These are phyloP conservation scores for Pelochelys cantorii DNA, from an alignment of 2,797 vertebrate genomes.

Conservation along the genomic window DNA sequence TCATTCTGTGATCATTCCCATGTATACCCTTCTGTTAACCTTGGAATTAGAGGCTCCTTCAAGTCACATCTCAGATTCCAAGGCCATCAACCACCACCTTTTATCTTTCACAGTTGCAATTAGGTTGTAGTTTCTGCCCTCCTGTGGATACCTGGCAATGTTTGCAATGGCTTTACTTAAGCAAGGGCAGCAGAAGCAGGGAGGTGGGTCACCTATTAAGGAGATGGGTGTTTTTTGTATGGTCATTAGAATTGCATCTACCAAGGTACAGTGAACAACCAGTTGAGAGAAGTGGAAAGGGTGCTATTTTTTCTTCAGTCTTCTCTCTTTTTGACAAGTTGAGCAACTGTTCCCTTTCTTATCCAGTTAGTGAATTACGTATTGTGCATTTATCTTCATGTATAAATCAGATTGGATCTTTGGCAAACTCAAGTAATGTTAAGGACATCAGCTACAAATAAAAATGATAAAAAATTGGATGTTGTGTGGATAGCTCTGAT, in stretches of 20 bases:
- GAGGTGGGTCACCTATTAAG: too few relatives aligned
- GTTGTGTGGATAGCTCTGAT: background rate
- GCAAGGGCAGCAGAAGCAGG: background rate
- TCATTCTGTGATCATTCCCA: background rate
- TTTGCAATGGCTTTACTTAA: background rate
- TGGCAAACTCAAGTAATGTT: background rate
- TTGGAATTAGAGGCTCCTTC: background rate
- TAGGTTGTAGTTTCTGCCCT: background rate
- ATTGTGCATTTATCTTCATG: background rate
- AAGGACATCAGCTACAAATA: background rate
- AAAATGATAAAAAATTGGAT: background rate
- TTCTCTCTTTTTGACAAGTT: background rate
- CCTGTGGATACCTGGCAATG: background rate
- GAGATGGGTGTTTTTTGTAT: too few relatives aligned
- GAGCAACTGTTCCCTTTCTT: conserved; percentile 14
- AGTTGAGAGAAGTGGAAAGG: fast-evolving
- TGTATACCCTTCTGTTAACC: background rate
- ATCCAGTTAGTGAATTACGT: background rate
- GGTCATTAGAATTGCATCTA: too few relatives aligned
- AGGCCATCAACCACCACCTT: background rate
- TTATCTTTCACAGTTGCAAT: background rate
- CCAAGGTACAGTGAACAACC: too few relatives aligned
- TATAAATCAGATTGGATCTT: background rate
- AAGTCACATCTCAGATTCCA: background rate
- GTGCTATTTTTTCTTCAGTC: background rate